Evolutionary conservation across 2,113 vertebrate species (phyloP).

Genomic region (Odontophorus gujanensis): DNA sequence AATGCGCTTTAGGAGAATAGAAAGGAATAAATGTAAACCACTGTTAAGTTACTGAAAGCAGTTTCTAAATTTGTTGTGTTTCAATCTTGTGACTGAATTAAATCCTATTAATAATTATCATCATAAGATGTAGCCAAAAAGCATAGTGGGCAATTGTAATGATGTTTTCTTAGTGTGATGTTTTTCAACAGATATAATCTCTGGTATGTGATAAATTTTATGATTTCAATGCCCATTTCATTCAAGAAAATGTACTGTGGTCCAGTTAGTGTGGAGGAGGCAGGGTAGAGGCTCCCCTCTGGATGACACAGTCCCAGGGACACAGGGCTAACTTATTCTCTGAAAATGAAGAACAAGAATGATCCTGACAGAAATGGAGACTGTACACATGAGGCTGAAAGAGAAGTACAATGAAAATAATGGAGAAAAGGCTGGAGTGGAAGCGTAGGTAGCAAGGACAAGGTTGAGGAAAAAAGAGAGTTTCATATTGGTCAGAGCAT

Average conservation of each 20-base stretch:
- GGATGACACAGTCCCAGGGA: fast-evolving
- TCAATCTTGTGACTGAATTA: neutral
- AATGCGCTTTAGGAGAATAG: neutral
- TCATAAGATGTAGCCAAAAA: neutral
- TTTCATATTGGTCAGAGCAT: neutral
- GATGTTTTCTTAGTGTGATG: neutral
- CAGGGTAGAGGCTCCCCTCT: fast-evolving
- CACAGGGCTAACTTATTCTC: neutral
- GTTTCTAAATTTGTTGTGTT: neutral
- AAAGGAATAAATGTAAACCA: neutral
- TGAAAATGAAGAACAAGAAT: neutral
- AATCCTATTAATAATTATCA: neutral
- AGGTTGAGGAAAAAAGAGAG: neutral
- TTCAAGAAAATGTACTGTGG: neutral
- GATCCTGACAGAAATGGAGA: neutral
- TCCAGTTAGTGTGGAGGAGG: fast-evolving
- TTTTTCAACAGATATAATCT: neutral
- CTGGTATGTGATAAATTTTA: neutral
- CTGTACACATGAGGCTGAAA: neutral
- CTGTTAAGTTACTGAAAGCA: neutral
- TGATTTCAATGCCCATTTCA: neutral
- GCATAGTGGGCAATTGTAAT: neutral
- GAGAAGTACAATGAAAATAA: neutral
- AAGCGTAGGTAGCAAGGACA: neutral
- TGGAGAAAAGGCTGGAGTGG: neutral